A percentile compares a stretch with the other conserved stretches of the same genome.
These are phyloP conservation scores for Conger conger DNA, from an alignment of 2,113 vertebrate genomes.

Conservation along the genomic window DNA sequence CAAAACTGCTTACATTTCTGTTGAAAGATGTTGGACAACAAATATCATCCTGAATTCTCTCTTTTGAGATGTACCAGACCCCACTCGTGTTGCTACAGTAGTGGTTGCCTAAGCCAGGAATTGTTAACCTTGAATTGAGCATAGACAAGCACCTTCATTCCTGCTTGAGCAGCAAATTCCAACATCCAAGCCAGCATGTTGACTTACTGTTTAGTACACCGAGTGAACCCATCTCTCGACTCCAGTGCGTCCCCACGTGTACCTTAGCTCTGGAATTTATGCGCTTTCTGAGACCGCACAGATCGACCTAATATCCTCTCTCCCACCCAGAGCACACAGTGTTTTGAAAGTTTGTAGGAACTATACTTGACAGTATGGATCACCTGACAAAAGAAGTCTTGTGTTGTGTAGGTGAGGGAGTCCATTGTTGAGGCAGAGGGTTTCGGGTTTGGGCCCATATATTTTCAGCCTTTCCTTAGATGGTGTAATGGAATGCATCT, in stretches of 20 bases:
- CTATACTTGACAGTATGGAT: background rate
- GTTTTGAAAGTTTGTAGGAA: background rate
- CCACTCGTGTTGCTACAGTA: background rate
- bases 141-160: background rate
- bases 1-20: background rate
- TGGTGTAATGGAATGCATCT: no score
- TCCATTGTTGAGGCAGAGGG: background rate
- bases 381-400: conserved; percentile 1
- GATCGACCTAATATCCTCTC: background rate
- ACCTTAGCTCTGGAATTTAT: no score
- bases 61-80: background rate
- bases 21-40: background rate
- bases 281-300: background rate
- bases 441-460: background rate
- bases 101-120: background rate
- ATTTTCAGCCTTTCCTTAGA: background rate
- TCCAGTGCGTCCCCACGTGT: no score
- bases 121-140: background rate
- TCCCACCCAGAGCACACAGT: background rate
- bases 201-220: no score
- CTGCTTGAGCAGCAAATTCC: background rate
- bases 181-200: no score
- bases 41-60: background rate
- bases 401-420: background rate
- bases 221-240: no score